A percentile compares a stretch with the other conserved stretches of the same genome.
Evolutionary conservation across 2,888 invertebrate species (phyloP).

Genomic region (Yponomeuta plumbellus): DNA sequence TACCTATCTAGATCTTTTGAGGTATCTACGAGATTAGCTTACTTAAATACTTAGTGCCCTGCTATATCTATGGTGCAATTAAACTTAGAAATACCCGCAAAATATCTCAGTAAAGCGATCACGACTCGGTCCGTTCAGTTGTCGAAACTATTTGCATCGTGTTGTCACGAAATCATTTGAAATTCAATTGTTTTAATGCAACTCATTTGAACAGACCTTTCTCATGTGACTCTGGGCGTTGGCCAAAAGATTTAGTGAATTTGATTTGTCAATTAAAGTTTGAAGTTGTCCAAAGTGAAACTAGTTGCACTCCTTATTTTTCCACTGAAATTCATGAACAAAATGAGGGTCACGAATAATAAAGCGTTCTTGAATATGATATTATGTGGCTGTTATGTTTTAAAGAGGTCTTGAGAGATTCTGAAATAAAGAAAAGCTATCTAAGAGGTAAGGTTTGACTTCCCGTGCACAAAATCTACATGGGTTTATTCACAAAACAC

Average conservation of each 20-base stretch:
- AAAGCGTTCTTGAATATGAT: too few relatives aligned
- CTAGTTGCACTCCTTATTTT: too few relatives aligned
- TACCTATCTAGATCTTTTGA: too few relatives aligned
- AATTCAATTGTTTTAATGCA: conserved; percentile 6
- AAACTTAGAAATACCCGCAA: background rate
- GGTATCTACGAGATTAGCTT: too few relatives aligned
- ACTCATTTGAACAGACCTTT: conserved; percentile 3
- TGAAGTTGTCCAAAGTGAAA: background rate
- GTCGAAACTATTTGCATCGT: background rate
- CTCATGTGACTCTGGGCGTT: background rate
- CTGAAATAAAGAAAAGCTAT: too few relatives aligned
- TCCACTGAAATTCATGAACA: too few relatives aligned
- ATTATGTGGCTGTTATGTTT: too few relatives aligned
- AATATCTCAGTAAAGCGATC: background rate
- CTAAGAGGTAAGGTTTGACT: too few relatives aligned
- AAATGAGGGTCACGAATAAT: too few relatives aligned
- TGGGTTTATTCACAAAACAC: too few relatives aligned
- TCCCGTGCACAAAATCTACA: too few relatives aligned
- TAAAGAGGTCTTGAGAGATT: too few relatives aligned
- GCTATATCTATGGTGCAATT: background rate
- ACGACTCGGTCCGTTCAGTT: background rate
- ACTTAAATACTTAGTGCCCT: background rate
- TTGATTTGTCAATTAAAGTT: background rate
- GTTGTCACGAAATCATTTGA: background rate
- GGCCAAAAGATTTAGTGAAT: background rate